A percentile compares a stretch with the other conserved stretches of the same genome.
These are phyloP conservation scores for Tetrapedia diversipes DNA, from an alignment of 2,888 invertebrate genomes.

Conservation along the genomic window DNA sequence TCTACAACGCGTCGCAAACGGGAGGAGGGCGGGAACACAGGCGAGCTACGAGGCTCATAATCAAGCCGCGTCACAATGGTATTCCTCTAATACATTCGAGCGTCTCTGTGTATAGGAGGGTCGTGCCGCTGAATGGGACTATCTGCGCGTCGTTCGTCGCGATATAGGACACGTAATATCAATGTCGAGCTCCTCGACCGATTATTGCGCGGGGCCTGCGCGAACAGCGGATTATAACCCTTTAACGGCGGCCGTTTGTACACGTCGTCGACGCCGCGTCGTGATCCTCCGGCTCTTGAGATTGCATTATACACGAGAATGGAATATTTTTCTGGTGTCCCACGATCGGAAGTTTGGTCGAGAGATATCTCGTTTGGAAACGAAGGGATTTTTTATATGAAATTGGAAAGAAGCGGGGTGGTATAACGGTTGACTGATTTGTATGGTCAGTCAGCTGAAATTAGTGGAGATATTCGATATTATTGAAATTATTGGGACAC, in stretches of 20 bases:
- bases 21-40: conserved; percentile 21
- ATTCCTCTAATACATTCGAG: conserved; percentile 63
- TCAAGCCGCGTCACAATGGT: conserved; percentile 70
- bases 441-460: too few species aligned
- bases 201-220: conserved; percentile 59
- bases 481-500: too few species aligned
- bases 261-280: conserved; percentile 4
- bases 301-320: conserved; percentile 13
- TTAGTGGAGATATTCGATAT: too few species aligned
- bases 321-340: too few species aligned
- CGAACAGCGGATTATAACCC: conserved; percentile 50
- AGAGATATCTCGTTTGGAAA: too few species aligned
- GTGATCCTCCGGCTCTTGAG: neutral
- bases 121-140: conserved; percentile 62
- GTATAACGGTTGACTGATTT: too few species aligned
- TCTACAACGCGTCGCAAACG: conserved; percentile 47
- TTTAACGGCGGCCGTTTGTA: conserved; percentile 33
- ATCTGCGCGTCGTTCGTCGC: conserved; percentile 49
- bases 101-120: conserved; percentile 51
- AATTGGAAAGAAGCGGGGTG: too few species aligned
- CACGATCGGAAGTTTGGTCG: too few species aligned
- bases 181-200: conserved; percentile 52
- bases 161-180: conserved; percentile 61
- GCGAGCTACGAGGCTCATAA: conserved; percentile 62
- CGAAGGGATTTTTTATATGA: too few species aligned